These are phyloP conservation scores for Aethina tumida DNA, from an alignment of 1,140 invertebrate species.

Conservation along the genomic window DNA sequence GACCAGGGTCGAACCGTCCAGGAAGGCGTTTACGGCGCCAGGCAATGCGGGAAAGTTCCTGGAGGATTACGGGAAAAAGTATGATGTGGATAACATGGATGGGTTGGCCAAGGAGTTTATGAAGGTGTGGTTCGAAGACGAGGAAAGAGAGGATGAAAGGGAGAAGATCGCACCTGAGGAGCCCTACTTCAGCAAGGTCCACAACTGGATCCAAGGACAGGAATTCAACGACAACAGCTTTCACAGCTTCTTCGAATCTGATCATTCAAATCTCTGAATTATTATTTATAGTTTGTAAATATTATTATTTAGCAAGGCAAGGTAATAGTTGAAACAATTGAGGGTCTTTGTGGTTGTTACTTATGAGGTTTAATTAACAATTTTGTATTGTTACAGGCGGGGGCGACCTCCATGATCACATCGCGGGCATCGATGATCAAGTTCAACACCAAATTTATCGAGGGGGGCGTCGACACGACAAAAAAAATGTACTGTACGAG, in stretches of 20 bases:
- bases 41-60: slow-evolving; percentile 7
- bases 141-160: slow-evolving; percentile 5
- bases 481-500: slow-evolving; percentile 56
- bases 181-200: slow-evolving; percentile 11
- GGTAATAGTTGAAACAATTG: no score
- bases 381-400: slow-evolving; percentile 17
- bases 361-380: no score
- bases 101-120: slow-evolving; percentile 11
- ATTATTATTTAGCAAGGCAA: no score
- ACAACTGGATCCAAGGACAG: slow-evolving; percentile 10
- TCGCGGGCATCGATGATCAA: slow-evolving; percentile 30
- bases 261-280: no score
- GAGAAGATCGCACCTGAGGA: slow-evolving; percentile 1
- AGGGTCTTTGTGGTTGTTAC: no score
- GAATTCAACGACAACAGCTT: not conserved
- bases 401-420: slow-evolving; percentile 31
- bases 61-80: slow-evolving; percentile 5
- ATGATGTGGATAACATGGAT: slow-evolving; percentile 9
- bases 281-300: no score
- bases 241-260: no score
- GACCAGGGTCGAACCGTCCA: no score
- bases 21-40: not conserved
- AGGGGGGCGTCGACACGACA: slow-evolving; percentile 19
- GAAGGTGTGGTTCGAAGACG: slow-evolving; percentile 10
- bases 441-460: slow-evolving; percentile 17